phyloP scores from a whole-genome alignment of 2,797 vertebrate species.

The Sciurus carolinensis region DNA sequence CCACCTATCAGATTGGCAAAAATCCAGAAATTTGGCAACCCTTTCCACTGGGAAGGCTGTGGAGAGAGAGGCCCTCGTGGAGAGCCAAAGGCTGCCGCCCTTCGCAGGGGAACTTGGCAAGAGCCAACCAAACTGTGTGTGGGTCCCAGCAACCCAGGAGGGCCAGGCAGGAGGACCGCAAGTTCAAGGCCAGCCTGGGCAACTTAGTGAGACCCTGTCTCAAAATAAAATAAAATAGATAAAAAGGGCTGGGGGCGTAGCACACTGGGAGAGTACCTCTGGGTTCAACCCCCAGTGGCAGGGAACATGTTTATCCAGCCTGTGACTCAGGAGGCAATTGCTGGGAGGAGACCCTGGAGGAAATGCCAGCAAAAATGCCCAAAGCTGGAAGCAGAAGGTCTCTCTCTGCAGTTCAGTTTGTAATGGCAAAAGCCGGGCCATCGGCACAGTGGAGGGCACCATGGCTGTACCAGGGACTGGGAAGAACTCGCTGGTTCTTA shows the following conservation, averaged over 20 bases:
- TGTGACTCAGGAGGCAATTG: not conserved
- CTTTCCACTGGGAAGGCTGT: not conserved
- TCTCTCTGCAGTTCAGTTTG: not conserved
- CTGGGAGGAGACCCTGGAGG: not conserved
- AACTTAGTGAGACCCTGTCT: too few relatives aligned
- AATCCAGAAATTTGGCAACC: not conserved
- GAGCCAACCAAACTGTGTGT: not conserved
- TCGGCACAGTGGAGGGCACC: not conserved
- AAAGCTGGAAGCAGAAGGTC: not conserved
- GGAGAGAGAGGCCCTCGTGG: not conserved
- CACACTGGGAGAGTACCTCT: too few relatives aligned
- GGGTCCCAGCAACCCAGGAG: too few relatives aligned
- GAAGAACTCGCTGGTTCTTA: not conserved
- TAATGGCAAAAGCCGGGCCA: not conserved
- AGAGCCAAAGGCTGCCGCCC: not conserved
- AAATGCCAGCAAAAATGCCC: not conserved
- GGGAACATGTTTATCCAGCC: not conserved
- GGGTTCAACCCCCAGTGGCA: too few relatives aligned
- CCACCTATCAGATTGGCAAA: slow-evolving; percentile 42
- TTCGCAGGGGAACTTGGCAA: not conserved
- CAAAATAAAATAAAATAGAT: too few relatives aligned
- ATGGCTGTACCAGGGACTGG: not conserved
- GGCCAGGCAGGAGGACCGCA: too few relatives aligned
- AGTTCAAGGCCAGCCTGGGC: too few relatives aligned
- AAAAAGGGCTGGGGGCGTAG: too few relatives aligned